Evolutionary conservation across 2,888 invertebrate genomes (phyloP).

Genomic region (Drosophila anomalata): DNA sequence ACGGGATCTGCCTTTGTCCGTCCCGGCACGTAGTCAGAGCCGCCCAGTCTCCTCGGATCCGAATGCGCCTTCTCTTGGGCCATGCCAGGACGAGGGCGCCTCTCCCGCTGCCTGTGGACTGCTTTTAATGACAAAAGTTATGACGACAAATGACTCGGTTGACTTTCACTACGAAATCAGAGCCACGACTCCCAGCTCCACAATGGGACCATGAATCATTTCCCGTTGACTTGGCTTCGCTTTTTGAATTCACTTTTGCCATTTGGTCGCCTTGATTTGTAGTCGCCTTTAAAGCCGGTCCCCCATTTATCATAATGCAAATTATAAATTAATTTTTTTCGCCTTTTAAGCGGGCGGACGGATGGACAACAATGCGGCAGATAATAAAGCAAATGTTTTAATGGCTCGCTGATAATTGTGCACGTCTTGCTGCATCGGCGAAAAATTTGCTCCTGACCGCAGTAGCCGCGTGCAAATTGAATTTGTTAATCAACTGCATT

Average conservation of each 20-base stretch:
- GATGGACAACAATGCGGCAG: constrained; percentile 31
- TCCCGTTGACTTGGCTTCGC: constrained; percentile 45
- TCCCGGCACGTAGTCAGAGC: constrained; percentile 55
- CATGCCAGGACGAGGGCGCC: background rate
- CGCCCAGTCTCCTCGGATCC: constrained; percentile 24
- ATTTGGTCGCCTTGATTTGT: constrained; percentile 49
- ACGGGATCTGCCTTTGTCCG: constrained; percentile 58
- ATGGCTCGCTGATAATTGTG: constrained; percentile 46
- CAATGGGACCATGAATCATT: constrained; percentile 72
- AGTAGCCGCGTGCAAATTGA: constrained; percentile 53
- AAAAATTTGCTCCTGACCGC: constrained; percentile 27
- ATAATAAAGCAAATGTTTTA: constrained; percentile 52
- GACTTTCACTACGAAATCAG: constrained; percentile 74
- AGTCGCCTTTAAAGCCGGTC: constrained; percentile 35
- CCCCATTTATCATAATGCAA: constrained; percentile 67
- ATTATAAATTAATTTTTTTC: constrained; percentile 63
- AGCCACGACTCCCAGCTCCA: constrained; percentile 39
- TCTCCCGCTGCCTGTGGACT: constrained; percentile 1
- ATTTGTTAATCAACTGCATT: constrained; percentile 72
- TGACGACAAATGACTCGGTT: constrained; percentile 75
- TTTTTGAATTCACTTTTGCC: constrained; percentile 53
- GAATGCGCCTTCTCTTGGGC: constrained; percentile 2
- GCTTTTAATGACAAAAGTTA: constrained; percentile 74
- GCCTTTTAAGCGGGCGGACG: constrained; percentile 23
- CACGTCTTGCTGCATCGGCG: constrained; percentile 42